Base-by-base conservation (phyloP, 1,140 invertebrate genomes). In the Caenorhabditis elegans region DNA sequence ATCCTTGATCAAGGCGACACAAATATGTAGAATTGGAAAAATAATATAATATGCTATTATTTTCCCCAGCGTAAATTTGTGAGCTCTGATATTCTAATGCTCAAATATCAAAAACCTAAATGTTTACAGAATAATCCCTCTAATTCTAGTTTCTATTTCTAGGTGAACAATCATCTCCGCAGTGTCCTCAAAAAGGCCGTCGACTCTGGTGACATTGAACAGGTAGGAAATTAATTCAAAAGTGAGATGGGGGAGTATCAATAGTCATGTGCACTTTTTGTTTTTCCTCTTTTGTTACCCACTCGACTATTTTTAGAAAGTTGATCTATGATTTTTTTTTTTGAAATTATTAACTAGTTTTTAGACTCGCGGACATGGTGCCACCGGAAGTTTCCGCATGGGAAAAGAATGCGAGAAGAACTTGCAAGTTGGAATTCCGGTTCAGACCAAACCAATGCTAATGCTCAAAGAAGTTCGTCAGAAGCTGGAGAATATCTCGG, bases 121-220 rank as follows among this genome's bases (percentile, higher is more conserved):
- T n/a, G n/a, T n/a, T n/a, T n/a, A n/a, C n/a, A n/a, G n/a, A n/a
- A n/a, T n/a, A n/a, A n/a, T 43, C 39, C 15, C 39, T 43, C 39
- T 43, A 43, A 8, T 43, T 43, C 39, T 43, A 53, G 24, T 53
- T 13, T 70, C 5, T 2, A 15, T 70, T 70, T 39, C 60, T 15
- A 70, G 60, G 60, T 70, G 34, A 70, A 70, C 60, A 70, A 10
- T n/a, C 60, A 70, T 39, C 60, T 70, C n/a, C 60, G 60, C 26
- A 17, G 24, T 15, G 60, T 70, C 19, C 60, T 70, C 60, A 70
- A 70, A 22, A 70, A 70, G 60, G 60, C 60, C 2, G 60, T 70
- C n/a, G 60, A 70, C 34, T 70, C 60, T 13, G 60, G 60, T 43
- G 60, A 70, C 60, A 70, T 70, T 70, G 60, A 70, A 70, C 60